Conservation (phyloP, 2,888 invertebrate species). For the Aphidius colemani region DNA sequence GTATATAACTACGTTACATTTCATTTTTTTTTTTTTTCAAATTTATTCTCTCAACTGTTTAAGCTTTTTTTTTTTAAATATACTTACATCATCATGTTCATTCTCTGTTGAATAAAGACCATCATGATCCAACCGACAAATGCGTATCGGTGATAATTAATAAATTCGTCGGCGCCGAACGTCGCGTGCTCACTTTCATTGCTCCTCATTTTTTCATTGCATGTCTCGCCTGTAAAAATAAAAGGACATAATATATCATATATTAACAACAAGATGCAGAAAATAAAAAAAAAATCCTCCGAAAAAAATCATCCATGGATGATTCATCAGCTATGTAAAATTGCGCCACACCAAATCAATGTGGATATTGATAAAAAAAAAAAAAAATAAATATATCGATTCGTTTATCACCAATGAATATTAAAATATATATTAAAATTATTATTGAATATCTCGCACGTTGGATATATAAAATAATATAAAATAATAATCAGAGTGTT, state of each 20-base stretch:
- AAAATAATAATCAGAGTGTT: neutral
- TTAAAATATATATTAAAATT: too few relatives aligned
- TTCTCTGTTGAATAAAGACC: too few relatives aligned
- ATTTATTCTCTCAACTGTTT: conserved; percentile 6
- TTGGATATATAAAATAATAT: neutral
- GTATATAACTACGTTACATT: conserved; percentile 12
- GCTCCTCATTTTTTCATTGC: conserved; percentile 3
- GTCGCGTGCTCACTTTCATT: conserved; percentile 31
- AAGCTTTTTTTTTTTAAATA: conserved; percentile 4
- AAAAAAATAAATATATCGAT: too few relatives aligned
- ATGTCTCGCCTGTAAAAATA: too few relatives aligned
- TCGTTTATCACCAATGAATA: too few relatives aligned
- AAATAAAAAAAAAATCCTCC: neutral
- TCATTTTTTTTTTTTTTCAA: conserved; percentile 4
- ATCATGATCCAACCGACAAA: conserved; percentile 23
- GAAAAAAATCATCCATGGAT: neutral
- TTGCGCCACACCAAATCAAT: too few relatives aligned
- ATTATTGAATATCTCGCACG: too few relatives aligned
- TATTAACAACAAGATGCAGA: neutral
- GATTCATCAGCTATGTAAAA: too few relatives aligned
- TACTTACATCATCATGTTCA: too few relatives aligned
- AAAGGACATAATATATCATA: conserved; percentile 6
- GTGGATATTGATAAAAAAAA: too few relatives aligned
- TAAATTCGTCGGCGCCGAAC: conserved; percentile 37
- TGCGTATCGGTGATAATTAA: conserved; percentile 41